These are phyloP conservation scores for Andricus grossulariae DNA, from an alignment of 1,140 invertebrate species.

Conservation along the genomic window DNA sequence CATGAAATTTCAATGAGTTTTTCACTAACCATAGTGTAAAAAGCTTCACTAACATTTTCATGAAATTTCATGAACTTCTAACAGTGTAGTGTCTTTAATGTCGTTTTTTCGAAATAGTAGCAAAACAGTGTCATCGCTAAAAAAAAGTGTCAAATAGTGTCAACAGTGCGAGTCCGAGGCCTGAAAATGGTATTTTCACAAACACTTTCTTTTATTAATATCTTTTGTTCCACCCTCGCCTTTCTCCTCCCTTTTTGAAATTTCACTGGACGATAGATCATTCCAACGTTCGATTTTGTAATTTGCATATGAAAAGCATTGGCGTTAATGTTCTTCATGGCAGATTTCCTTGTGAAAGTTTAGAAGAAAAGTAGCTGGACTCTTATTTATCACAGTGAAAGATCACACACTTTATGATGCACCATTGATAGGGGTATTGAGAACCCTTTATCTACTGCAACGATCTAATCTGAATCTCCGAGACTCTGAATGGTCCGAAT, in stretches of 20 bases:
- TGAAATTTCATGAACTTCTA: too few species aligned
- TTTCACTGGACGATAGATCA: neutral
- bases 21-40: too few species aligned
- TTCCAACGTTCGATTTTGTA: neutral
- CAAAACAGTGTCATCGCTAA: too few species aligned
- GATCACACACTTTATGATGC: slow-evolving; percentile 22
- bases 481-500: slow-evolving; percentile 4
- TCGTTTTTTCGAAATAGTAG: too few species aligned
- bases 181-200: neutral
- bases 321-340: neutral
- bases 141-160: too few species aligned
- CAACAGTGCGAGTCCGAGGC: too few species aligned
- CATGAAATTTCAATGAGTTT: too few species aligned
- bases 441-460: neutral
- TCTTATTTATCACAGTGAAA: slow-evolving; percentile 18
- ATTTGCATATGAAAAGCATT: slow-evolving; percentile 19
- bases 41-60: too few species aligned
- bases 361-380: slow-evolving; percentile 19
- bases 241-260: neutral
- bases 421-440: slow-evolving; percentile 10
- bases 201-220: neutral
- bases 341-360: slow-evolving; percentile 29
- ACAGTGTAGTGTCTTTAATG: too few species aligned
- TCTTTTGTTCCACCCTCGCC: neutral
- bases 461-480: slow-evolving; percentile 24